phyloP scores from a whole-genome alignment of 2,113 vertebrate genomes.

The Sitta europaea region DNA sequence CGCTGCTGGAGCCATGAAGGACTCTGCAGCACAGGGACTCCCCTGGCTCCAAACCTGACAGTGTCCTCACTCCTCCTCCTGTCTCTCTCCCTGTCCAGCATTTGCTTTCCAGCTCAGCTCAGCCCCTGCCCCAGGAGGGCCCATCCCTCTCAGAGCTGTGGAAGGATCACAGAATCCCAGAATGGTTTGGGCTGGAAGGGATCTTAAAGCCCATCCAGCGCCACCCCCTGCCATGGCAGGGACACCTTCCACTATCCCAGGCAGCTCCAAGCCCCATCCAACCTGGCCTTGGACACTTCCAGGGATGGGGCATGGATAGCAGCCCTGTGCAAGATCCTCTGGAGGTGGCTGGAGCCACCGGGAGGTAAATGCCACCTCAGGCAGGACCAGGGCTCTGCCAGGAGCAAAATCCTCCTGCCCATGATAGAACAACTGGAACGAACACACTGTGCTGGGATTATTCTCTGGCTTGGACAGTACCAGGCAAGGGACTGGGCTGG shows the following conservation, averaged over 20 bases:
- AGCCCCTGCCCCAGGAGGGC: neutral
- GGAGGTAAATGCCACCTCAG: neutral
- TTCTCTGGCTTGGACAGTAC: neutral
- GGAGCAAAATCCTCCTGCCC: neutral
- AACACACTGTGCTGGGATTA: fast-evolving
- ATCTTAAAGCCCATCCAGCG: neutral
- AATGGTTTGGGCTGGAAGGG: neutral
- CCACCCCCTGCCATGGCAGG: neutral
- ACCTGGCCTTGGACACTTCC: neutral
- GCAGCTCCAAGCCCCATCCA: neutral
- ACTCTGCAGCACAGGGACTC: neutral
- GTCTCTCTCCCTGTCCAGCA: neutral
- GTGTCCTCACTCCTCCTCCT: neutral
- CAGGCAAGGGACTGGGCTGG: neutral
- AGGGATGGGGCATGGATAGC: neutral
- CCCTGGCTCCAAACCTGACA: fast-evolving
- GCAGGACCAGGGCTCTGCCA: neutral
- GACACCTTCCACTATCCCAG: neutral
- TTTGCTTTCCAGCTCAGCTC: neutral
- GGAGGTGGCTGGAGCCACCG: neutral
- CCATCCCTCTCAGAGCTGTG: neutral
- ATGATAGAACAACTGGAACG: neutral
- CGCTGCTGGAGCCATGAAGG: neutral
- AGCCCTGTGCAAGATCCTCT: neutral
- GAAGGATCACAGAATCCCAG: neutral